Percentiles rank a stretch among this genome's conserved stretches.
Conservation (phyloP, 2,113 vertebrate species). For the Saguinus imperator region DNA sequence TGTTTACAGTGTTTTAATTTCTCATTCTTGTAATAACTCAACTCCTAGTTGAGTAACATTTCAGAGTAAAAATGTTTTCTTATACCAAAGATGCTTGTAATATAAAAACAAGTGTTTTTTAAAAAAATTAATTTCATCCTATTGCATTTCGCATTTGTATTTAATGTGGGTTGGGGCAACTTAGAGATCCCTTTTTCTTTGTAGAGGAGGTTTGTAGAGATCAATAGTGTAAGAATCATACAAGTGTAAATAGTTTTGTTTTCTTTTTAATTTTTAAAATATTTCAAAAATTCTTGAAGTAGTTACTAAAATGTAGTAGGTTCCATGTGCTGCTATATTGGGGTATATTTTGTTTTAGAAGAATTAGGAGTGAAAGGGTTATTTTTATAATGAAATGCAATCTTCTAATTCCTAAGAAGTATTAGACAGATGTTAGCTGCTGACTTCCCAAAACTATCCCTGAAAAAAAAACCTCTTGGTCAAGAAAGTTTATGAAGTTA, state of each 20-base stretch:
- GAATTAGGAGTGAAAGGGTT: neutral
- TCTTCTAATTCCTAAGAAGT: neutral
- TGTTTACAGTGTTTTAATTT: slow-evolving; percentile 37
- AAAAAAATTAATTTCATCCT: slow-evolving; percentile 38
- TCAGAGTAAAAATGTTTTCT: slow-evolving; percentile 26
- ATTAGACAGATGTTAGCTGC: neutral
- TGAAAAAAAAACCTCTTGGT: neutral
- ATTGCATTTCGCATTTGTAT: slow-evolving; percentile 39
- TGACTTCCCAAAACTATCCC: neutral
- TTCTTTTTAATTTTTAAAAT: neutral
- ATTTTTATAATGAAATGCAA: neutral
- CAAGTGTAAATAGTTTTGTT: neutral
- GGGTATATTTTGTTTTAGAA: neutral
- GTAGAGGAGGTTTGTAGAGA: slow-evolving; percentile 36
- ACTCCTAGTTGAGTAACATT: slow-evolving; percentile 29
- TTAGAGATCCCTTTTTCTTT: neutral
- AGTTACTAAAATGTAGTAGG: neutral
- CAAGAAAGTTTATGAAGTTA: slow-evolving; percentile 13
- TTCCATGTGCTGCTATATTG: neutral
- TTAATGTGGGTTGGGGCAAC: slow-evolving; percentile 25
- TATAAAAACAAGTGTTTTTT: neutral
- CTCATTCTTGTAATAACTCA: neutral
- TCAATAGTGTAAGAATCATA: neutral
- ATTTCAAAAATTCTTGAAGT: neutral
- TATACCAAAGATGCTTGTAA: neutral